Percentiles rank a stretch among this genome's conserved stretches.
phyloP scores from a whole-genome alignment of 2,113 vertebrate species.

The Pipra filicauda region DNA sequence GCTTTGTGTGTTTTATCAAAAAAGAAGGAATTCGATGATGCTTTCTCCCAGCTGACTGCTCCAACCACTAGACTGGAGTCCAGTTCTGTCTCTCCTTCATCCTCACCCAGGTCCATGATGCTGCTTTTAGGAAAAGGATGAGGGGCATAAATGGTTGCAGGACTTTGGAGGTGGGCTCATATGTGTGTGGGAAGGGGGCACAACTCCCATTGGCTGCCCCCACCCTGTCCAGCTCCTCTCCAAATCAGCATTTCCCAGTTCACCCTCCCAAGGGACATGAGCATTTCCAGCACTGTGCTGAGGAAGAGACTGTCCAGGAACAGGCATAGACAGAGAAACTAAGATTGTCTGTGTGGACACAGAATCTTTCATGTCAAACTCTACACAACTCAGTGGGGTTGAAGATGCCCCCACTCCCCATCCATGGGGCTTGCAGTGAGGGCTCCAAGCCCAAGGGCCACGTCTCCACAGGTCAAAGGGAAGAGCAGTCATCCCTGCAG shows the following conservation, averaged over 20 bases:
- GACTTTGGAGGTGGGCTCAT: background rate
- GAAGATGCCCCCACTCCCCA: background rate
- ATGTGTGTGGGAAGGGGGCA: background rate
- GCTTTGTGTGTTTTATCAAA: background rate
- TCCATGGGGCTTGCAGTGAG: background rate
- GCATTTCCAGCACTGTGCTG: background rate
- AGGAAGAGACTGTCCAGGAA: background rate
- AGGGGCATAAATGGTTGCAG: background rate
- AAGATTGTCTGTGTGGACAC: background rate
- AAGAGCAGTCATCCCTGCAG: background rate
- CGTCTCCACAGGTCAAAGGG: accelerated
- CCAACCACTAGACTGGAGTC: background rate
- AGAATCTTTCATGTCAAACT: background rate
- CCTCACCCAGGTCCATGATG: background rate
- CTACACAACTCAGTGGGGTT: background rate
- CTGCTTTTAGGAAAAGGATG: background rate
- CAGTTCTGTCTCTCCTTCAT: background rate
- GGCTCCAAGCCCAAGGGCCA: background rate
- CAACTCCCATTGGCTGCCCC: background rate
- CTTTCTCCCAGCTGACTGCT: background rate
- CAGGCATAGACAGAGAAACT: background rate
- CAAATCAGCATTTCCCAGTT: background rate
- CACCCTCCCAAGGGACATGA: background rate
- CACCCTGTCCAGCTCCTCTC: background rate
- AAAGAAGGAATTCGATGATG: background rate